Conservation (phyloP, 2,113 vertebrate genomes). For the mouse (Mus musculus) region GRCm39 chrX:140899001-140899500, state of each 20-base stretch:
- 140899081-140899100: slow-evolving; percentile 71
- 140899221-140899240: slow-evolving; percentile 89
- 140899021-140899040: slow-evolving; percentile 70
- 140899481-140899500: slow-evolving; percentile 61
- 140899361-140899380: slow-evolving; percentile 93
- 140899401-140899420: slow-evolving; percentile 64
- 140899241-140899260: slow-evolving; percentile 82
- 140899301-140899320: slow-evolving; percentile 95
- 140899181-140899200: slow-evolving; percentile 40
- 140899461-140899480: slow-evolving; percentile 33
- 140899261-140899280: slow-evolving; percentile 91
- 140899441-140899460: slow-evolving; percentile 63
- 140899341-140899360: slow-evolving; percentile 94
- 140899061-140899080: slow-evolving; percentile 54
- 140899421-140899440: slow-evolving; percentile 63
- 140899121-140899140: slow-evolving; percentile 76
- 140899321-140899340: slow-evolving; percentile 95
- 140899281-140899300: slow-evolving; percentile 94
- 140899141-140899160: slow-evolving; percentile 69
- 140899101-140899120: slow-evolving; percentile 75
- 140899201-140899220: slow-evolving; percentile 14
- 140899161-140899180: slow-evolving; percentile 47
- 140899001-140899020: slow-evolving; percentile 74
- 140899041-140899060: slow-evolving; percentile 63
- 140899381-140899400: slow-evolving; percentile 93